Conservation (phyloP, 2,888 invertebrate genomes). For the Eupithecia vulgata region DNA sequence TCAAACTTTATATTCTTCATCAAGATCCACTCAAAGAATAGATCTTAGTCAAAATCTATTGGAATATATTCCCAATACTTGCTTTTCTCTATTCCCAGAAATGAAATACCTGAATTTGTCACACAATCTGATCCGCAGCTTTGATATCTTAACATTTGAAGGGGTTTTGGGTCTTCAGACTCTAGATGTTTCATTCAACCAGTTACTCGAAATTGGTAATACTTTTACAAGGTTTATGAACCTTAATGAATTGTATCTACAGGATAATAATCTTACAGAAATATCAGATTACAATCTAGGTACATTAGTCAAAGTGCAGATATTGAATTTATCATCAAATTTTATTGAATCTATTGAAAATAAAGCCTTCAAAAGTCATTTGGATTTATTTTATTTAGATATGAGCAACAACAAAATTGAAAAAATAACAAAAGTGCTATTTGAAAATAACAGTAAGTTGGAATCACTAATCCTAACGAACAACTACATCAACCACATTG, state of each 20-base stretch:
- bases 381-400: slow-evolving; percentile 30
- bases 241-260: slow-evolving; percentile 26
- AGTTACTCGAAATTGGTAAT: slow-evolving; percentile 27
- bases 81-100: slow-evolving; percentile 25
- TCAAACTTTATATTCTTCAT: not conserved
- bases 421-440: slow-evolving; percentile 22
- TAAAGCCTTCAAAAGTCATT: slow-evolving; percentile 25
- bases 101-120: slow-evolving; percentile 32
- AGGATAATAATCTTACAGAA: slow-evolving; percentile 26
- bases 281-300: slow-evolving; percentile 25
- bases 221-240: slow-evolving; percentile 31
- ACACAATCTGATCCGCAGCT: slow-evolving; percentile 26
- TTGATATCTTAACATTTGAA: slow-evolving; percentile 35
- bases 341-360: slow-evolving; percentile 23
- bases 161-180: slow-evolving; percentile 24
- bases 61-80: slow-evolving; percentile 19
- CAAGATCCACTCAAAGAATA: slow-evolving; percentile 14
- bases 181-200: slow-evolving; percentile 30
- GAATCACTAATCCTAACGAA: slow-evolving; percentile 26
- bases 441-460: slow-evolving; percentile 31
- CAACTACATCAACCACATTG: slow-evolving; percentile 34
- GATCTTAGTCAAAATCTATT: slow-evolving; percentile 31
- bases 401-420: slow-evolving; percentile 33
- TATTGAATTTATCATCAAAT: slow-evolving; percentile 33
- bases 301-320: slow-evolving; percentile 16